Evolutionary conservation across 2,113 vertebrate species (phyloP), one percentile per base, ranked within the genome.

Genomic region (Ictidomys tridecemlineatus): DNA sequence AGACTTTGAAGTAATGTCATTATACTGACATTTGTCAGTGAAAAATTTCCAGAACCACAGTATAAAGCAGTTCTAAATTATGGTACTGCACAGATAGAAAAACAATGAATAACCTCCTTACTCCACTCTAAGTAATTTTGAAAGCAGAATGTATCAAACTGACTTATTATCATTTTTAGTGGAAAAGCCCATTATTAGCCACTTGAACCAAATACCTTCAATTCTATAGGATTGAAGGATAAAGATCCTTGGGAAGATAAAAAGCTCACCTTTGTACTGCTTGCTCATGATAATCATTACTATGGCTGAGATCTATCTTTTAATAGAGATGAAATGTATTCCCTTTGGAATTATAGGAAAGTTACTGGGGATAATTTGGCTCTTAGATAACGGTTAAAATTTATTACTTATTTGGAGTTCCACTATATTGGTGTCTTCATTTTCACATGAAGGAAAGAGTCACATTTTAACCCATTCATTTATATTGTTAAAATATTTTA

Each of bases 401-500:
- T 78, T 80, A 18, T 91, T 39, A 83, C 78, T 42, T 73, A 89
- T 91, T 93, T 32, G 17, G 87, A 78, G 34, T 76, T 70, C 24
- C 10, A 42, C 14, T 85, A 1, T 78, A 53, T 77, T 92, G 24
- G 4, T 63, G 34, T 63, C 93, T 89, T 32, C 22, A 63, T 48
- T 93, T 91, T 91, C 32, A 95, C 69, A 56, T 94, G n/a, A 77
- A 65, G 72, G 32, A 37, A 69, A 26, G 61, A 26, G 61, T 61
- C 1, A 2, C 39, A 84, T 85, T 72, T 96, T 82, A 83, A 85
- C 2, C 26, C n/a, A 89, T 53, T 76, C 63, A n/a, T 79, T 58
- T 37, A 73, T 65, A 56, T 63, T 86, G 45, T 42, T 82, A 26
- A 0, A 53, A 34, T 70, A 14, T 80, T 90, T 72, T 72, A 70